Conservation (phyloP, 2,113 vertebrate genomes). For the Lates calcarifer region DNA sequence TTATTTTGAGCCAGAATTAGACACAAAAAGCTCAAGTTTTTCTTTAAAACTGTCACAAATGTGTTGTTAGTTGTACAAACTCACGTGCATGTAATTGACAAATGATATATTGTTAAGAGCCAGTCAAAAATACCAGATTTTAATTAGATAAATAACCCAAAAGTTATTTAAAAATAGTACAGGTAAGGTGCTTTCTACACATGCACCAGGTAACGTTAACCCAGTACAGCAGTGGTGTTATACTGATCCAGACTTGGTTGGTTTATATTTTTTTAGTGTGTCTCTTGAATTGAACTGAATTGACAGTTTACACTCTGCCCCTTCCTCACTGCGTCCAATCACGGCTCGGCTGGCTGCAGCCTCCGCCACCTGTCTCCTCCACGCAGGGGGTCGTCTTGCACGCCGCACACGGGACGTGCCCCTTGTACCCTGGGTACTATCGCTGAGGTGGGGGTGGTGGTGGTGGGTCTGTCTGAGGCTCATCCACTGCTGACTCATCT, state of each 20-base stretch:
- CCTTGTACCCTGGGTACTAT: constrained; percentile 52
- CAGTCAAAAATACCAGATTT: not conserved
- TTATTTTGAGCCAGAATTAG: not conserved
- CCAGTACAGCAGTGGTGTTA: not conserved
- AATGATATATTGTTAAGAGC: not conserved
- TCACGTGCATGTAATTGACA: not conserved
- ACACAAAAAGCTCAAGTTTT: not conserved
- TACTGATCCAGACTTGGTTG: not conserved
- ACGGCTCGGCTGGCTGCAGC: constrained; percentile 55
- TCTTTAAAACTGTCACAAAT: too few species aligned
- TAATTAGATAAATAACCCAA: not conserved
- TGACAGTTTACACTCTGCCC: constrained; percentile 59
- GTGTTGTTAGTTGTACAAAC: too few species aligned
- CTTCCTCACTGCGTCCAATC: constrained; percentile 39
- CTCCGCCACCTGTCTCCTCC: constrained; percentile 74
- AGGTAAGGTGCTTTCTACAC: not conserved
- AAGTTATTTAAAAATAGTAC: not conserved
- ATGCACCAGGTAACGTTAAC: not conserved
- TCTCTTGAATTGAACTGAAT: constrained; percentile 16
- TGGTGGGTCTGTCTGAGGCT: constrained; percentile 50
- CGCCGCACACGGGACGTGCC: constrained; percentile 61
- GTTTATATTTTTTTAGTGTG: not conserved
- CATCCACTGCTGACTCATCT: constrained; percentile 77
- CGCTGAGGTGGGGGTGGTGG: constrained; percentile 15
- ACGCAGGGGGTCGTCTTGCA: constrained; percentile 71